phyloP scores from a whole-genome alignment of 1,140 invertebrate genomes.

The Holcopasites calliopsidis region DNA sequence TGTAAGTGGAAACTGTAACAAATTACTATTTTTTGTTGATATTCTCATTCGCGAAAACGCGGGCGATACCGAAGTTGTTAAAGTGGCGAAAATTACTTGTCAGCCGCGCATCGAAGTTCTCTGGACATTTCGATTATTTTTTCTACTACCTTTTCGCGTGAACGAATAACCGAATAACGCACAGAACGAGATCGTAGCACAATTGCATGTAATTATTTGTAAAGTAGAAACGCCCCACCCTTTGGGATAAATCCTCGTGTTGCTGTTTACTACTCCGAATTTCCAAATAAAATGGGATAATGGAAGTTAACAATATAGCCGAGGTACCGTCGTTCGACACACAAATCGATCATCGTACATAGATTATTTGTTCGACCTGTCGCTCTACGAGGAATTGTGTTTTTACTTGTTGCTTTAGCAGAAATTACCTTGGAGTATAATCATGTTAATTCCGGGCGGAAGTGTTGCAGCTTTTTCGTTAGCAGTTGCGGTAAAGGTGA shows the following conservation, averaged over 20 bases:
- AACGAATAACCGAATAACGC: not conserved
- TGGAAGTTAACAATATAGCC: not conserved
- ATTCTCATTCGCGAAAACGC: not conserved
- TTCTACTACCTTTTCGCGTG: not conserved
- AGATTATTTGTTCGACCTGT: conserved; percentile 9
- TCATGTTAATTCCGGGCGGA: not conserved
- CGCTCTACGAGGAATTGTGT: not conserved
- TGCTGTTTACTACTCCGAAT: not conserved
- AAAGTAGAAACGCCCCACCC: not conserved
- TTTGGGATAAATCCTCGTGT: not conserved
- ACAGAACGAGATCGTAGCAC: not conserved
- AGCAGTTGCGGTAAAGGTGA: not conserved
- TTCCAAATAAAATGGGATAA: not conserved
- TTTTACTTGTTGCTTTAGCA: not conserved
- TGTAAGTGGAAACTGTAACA: not conserved
- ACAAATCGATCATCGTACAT: too few species aligned
- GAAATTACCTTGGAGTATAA: not conserved
- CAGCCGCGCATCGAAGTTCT: not conserved
- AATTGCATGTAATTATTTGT: not conserved
- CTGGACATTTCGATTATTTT: not conserved
- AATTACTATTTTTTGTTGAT: conserved; percentile 15
- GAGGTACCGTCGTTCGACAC: not conserved
- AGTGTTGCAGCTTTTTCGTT: not conserved
- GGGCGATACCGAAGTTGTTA: not conserved
- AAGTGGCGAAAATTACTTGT: not conserved